These are phyloP conservation scores for Metaphire vulgaris DNA, from an alignment of 1,140 invertebrate species.

Conservation along the genomic window DNA sequence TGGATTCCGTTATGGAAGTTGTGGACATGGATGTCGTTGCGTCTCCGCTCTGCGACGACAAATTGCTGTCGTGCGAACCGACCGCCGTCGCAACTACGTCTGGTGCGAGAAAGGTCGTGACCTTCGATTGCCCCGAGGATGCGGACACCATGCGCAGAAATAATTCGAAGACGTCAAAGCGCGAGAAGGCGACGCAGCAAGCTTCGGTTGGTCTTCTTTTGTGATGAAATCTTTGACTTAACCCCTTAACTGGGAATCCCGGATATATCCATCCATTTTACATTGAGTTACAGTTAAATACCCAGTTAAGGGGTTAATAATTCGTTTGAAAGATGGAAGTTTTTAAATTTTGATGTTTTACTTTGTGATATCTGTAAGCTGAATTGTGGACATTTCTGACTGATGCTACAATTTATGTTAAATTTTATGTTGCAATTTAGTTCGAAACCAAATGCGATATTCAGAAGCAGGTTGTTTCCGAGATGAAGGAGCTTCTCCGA, in stretches of 20 bases:
- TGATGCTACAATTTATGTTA: too few relatives aligned
- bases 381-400: too few relatives aligned
- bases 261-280: too few relatives aligned
- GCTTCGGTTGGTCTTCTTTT: background rate
- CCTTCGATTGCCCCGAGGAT: background rate
- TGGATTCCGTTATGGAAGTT: background rate
- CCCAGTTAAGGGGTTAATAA: too few relatives aligned
- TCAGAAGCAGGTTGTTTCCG: constrained; percentile 94
- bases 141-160: background rate
- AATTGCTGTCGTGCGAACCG: background rate
- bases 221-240: too few relatives aligned
- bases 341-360: too few relatives aligned
- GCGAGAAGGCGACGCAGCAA: background rate
- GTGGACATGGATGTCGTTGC: background rate
- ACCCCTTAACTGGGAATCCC: too few relatives aligned
- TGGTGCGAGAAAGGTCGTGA: background rate
- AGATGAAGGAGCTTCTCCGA: constrained; percentile 90
- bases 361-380: too few relatives aligned
- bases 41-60: background rate
- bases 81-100: background rate
- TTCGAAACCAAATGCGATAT: constrained; percentile 55
- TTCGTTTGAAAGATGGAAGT: too few relatives aligned
- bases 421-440: background rate
- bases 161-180: background rate
- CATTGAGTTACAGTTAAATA: too few relatives aligned